phyloP scores from a whole-genome alignment of 2,797 vertebrate species.

The Eupleurogrammus muticus region DNA sequence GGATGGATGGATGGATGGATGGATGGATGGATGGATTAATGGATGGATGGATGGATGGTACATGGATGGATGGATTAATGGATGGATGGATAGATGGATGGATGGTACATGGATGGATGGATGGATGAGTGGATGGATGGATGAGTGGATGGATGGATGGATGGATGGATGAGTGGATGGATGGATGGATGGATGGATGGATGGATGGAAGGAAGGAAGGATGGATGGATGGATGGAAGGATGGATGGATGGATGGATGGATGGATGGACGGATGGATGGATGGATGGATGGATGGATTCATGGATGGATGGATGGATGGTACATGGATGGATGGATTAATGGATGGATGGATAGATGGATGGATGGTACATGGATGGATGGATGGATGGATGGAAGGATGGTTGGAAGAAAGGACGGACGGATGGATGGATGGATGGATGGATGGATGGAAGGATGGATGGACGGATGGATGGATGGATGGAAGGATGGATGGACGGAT shows the following conservation, averaged over 20 bases:
- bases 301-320: no score
- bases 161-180: no score
- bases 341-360: constrained; percentile 26
- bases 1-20: constrained; percentile 14
- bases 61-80: no score
- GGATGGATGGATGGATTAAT: constrained; percentile 23
- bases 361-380: no score
- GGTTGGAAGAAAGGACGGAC: no score
- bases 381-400: constrained; percentile 2
- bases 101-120: neutral
- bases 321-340: constrained; percentile 9
- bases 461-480: constrained; percentile 19
- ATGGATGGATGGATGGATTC: neutral
- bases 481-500: constrained; percentile 12
- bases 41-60: constrained; percentile 8
- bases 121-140: constrained; percentile 22
- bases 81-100: neutral
- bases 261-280: no score
- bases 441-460: constrained; percentile 1
- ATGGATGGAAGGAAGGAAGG: no score
- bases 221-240: constrained; percentile 14
- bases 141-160: constrained; percentile 9
- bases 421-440: neutral
- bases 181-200: neutral
- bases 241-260: constrained; percentile 17